Evolutionary conservation across 1,140 invertebrate species (phyloP), one percentile per base, ranked within the genome.

Genomic region (Drosophila sp.): DNA sequence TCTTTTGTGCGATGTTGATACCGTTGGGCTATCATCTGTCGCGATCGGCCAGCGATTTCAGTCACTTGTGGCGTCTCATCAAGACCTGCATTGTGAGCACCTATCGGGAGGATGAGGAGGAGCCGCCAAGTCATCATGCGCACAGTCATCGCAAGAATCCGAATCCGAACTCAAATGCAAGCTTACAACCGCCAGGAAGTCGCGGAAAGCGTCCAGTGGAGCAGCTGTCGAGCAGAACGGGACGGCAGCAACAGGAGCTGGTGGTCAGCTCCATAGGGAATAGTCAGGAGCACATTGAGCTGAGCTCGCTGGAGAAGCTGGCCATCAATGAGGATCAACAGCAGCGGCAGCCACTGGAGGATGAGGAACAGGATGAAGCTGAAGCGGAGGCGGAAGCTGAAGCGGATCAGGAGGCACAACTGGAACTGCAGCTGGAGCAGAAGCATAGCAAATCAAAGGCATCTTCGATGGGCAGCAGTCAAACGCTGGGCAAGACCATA

Each of bases 1-100:
- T 99, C 59, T 99, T 98, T 90, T 97, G 96, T 91, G 97, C 97
- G 0, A 93, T 99, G 21, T 93, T 98, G 1, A 95, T 99, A 0
- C 95, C 97, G 0, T 93, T 97, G 56, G 96, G 97, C 25, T 99
- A 99, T 92, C 97, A 99, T 89, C 92, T 99, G 8, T 99, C 98
- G 90, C 93, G 99, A 71, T 96, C 95, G 58, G 96, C 97, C 0
- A 97, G 97, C 74, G 98, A 99, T 93, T 98, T 98, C 4, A 95
- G 94, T 40, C 95, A 97, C 9, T 94, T 99, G 61, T 98, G 97
- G 96, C 97, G 96, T 80, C 94, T 98, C 13, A 93, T 98, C 0
- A 97, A 97, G 90, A 91, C 89, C 4, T 91, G 89, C 61, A 91
- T 92, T 38, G 80, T 91, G 18, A 91, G 87, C 51, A 89, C 86